phyloP scores from a whole-genome alignment of 2,113 vertebrate genomes.

The Peromyscus californicus region DNA sequence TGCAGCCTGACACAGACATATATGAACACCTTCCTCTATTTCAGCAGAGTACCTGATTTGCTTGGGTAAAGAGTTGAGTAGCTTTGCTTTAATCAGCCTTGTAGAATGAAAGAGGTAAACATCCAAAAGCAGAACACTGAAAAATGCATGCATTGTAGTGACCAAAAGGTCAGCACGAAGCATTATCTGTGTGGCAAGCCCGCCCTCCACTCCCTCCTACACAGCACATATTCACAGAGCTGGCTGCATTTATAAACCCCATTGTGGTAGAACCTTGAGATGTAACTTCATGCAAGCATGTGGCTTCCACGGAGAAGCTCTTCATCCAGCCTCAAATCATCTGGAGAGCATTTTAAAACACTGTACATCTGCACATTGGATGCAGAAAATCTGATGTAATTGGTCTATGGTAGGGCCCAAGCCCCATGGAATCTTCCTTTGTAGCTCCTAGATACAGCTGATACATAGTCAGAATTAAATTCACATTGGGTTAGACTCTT shows the following conservation, averaged over 20 bases:
- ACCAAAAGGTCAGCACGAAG: slow-evolving; percentile 78
- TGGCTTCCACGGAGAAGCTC: slow-evolving; percentile 33
- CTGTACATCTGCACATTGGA: neutral
- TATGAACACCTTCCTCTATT: neutral
- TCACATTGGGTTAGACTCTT: slow-evolving; percentile 1
- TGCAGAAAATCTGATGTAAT: slow-evolving; percentile 28
- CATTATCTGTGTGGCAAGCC: slow-evolving; percentile 66
- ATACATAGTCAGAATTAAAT: neutral
- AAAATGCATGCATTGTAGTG: slow-evolving; percentile 80
- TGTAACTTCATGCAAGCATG: slow-evolving; percentile 45
- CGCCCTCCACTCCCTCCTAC: slow-evolving; percentile 73
- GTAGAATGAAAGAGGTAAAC: slow-evolving; percentile 69
- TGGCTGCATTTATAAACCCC: slow-evolving; percentile 66
- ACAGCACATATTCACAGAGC: slow-evolving; percentile 45
- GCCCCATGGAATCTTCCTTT: neutral
- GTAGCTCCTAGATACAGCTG: neutral
- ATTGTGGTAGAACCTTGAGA: slow-evolving; percentile 64
- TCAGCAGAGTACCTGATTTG: neutral
- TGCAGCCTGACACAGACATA: neutral
- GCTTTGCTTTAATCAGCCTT: slow-evolving; percentile 4
- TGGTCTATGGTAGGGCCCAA: neutral
- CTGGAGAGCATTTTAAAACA: neutral
- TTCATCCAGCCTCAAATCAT: neutral
- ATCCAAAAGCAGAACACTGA: slow-evolving; percentile 56
- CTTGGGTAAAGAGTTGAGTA: neutral